These are phyloP conservation scores for Fregata magnificens DNA, from an alignment of 2,113 vertebrate genomes.

Conservation along the genomic window DNA sequence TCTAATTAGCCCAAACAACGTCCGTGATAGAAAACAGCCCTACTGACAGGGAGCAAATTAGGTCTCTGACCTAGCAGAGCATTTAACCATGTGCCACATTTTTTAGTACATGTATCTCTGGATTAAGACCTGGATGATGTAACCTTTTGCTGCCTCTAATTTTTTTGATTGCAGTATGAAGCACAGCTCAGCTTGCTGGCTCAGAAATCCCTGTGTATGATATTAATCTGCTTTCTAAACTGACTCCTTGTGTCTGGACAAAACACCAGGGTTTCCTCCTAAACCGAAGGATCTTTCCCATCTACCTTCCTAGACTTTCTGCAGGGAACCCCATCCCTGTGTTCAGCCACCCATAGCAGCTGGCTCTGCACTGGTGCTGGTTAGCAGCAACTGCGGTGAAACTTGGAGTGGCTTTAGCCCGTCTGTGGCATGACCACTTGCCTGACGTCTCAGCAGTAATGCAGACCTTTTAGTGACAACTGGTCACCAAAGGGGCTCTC, in stretches of 20 bases:
- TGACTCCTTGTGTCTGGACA: neutral
- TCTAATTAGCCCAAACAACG: conserved; percentile 38
- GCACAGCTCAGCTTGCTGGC: neutral
- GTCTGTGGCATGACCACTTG: neutral
- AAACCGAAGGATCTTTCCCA: neutral
- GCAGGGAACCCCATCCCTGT: neutral
- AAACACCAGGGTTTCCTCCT: neutral
- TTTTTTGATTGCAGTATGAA: conserved; percentile 28
- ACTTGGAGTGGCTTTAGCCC: neutral
- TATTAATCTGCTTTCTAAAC: neutral
- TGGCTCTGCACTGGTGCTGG: neutral
- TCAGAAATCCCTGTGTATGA: neutral
- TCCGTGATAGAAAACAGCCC: conserved; percentile 9
- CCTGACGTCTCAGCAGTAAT: neutral
- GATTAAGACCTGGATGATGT: conserved; percentile 38
- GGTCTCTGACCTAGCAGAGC: conserved; percentile 60
- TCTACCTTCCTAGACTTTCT: neutral
- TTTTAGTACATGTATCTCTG: neutral
- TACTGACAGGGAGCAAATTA: conserved; percentile 56
- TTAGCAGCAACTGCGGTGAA: neutral
- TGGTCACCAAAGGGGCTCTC: neutral
- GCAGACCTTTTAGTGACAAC: neutral
- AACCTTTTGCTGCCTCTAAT: conserved; percentile 29
- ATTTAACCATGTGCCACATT: conserved; percentile 19
- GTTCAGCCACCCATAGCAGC: neutral